Evolutionary conservation across 2,113 vertebrate species (phyloP), one percentile per base, ranked within the genome.

Genomic region (Strix aluco): DNA sequence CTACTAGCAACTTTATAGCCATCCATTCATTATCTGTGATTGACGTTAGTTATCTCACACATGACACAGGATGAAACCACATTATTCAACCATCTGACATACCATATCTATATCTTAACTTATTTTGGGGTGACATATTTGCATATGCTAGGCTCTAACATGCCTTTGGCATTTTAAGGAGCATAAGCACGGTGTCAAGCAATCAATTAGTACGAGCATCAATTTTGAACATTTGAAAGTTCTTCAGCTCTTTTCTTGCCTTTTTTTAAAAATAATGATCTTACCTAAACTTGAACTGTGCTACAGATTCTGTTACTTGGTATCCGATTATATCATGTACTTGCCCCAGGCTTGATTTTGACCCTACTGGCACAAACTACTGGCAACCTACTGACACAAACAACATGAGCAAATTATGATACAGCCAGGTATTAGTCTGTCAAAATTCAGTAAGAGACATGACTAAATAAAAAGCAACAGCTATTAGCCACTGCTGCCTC

Each of bases 291-390:
- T 52, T 84, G 47, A 73, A 70, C 65, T 27, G 17, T 54, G 27
- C 27, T 78, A 81, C 42, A 71, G 30, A 58, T 87, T 81, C 63
- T 72, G 44, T 49, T 59, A 92, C 15, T 81, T 92, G 22, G 44
- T 79, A 71, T 46, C n/a, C 71, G 7, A 88, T 52, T 74, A 15
- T 21, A 63, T 15, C 1, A 1, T 25, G 8, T 42, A 40, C n/a
- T 78, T 94, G 51, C 27, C 62, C 16, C 59, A 69, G 46, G 44
- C 54, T 70, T 65, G 58, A 67, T 72, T 94, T 63, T 91, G 67
- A 86, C 36, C 67, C 69, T 47, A 47, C 15, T 25, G 55, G 57
- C 23, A 57, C 20, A 85, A 84, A 87, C 25, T 46, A 46, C 44
- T 18, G 23, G 69, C 19, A 72, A 73, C 19, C 9, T 36, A 67